Conservation (phyloP, 2,888 invertebrate genomes). For the Automeris io region DNA sequence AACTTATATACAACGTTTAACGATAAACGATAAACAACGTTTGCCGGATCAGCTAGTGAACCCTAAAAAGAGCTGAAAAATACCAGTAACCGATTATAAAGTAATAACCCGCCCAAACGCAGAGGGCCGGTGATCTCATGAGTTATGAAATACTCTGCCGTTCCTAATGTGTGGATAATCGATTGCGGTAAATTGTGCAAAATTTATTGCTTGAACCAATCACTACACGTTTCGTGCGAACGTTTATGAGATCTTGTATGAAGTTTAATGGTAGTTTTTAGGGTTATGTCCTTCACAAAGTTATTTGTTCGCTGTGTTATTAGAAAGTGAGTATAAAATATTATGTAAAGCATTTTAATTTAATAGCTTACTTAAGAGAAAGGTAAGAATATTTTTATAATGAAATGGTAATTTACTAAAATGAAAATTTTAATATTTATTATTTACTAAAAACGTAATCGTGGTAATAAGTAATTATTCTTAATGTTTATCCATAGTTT, state of each 20-base stretch:
- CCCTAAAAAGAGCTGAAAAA: too few relatives aligned
- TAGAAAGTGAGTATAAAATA: neutral
- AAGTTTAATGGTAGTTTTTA: neutral
- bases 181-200: slow-evolving; percentile 39
- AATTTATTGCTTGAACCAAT: slow-evolving; percentile 3
- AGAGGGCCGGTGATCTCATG: slow-evolving; percentile 18
- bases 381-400: too few relatives aligned
- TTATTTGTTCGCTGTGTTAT: neutral
- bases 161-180: slow-evolving; percentile 40
- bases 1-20: too few relatives aligned
- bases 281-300: neutral
- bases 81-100: neutral
- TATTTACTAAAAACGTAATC: too few relatives aligned
- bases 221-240: neutral
- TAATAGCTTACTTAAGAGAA: too few relatives aligned
- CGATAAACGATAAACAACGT: too few relatives aligned
- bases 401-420: too few relatives aligned
- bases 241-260: neutral
- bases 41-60: too few relatives aligned
- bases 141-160: slow-evolving; percentile 26
- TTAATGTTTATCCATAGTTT: too few relatives aligned
- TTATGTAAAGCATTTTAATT: too few relatives aligned
- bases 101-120: slow-evolving; percentile 8
- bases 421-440: too few relatives aligned
- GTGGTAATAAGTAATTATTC: too few relatives aligned